Evolutionary conservation across 2,888 invertebrate species (phyloP).

Genomic region (Gymnoscelis rufifasciata): DNA sequence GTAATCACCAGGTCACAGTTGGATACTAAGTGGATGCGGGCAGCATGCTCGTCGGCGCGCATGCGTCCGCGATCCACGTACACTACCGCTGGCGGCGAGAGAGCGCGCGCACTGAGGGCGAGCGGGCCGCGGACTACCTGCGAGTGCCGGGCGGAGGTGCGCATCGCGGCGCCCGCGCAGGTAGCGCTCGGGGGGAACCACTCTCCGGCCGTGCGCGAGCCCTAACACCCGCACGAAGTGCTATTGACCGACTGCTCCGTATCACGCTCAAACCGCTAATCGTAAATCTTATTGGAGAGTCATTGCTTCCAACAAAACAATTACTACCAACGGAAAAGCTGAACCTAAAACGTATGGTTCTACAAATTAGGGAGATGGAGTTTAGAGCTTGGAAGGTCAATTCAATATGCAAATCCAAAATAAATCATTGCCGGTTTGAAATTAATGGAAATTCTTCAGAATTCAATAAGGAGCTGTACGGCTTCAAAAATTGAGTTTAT

Average conservation of each 20-base stretch:
- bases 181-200: conserved; percentile 45
- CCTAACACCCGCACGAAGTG: conserved; percentile 29
- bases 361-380: background rate
- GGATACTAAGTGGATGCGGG: conserved; percentile 46
- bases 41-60: conserved; percentile 64
- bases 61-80: conserved; percentile 66
- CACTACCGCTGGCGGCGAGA: conserved; percentile 76
- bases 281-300: no score
- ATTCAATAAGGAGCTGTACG: conserved; percentile 18
- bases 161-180: conserved; percentile 63
- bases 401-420: background rate
- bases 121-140: conserved; percentile 60
- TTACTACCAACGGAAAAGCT: no score
- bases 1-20: conserved; percentile 62
- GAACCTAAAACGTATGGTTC: no score
- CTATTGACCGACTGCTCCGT: conserved; percentile 28
- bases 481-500: conserved; percentile 21
- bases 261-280: conserved; percentile 16
- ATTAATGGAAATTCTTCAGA: conserved; percentile 13
- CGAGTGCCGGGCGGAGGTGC: conserved; percentile 44
- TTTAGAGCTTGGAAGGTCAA: conserved; percentile 2
- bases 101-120: conserved; percentile 75
- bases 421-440: conserved; percentile 10
- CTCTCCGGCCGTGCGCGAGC: conserved; percentile 40
- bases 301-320: no score